Conservation (phyloP, 1,140 invertebrate genomes). For the Saccostrea glomerata region DNA sequence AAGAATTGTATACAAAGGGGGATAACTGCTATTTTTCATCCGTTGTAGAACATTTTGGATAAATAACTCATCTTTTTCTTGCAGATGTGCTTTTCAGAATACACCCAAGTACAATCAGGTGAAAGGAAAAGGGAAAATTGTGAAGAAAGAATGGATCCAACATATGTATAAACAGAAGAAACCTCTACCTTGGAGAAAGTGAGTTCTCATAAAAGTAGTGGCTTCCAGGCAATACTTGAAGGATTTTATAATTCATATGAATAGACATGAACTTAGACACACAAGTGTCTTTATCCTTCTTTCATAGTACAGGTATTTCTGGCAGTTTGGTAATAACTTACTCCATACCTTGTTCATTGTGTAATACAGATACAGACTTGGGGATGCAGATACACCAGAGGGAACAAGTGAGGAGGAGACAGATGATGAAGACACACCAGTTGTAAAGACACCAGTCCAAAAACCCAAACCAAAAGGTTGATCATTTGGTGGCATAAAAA, state of each 20-base stretch:
- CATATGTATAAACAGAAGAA: conserved; percentile 84
- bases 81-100: conserved; percentile 91
- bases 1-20: not conserved
- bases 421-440: conserved; percentile 62
- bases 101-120: conserved; percentile 92
- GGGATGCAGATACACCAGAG: conserved; percentile 70
- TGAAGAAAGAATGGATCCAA: conserved; percentile 88
- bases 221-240: not conserved
- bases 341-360: not conserved
- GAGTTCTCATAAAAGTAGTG: conserved; percentile 52
- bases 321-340: too few species aligned
- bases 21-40: not conserved
- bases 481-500: not conserved
- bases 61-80: conserved; percentile 55
- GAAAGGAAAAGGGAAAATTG: conserved; percentile 84
- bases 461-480: conserved; percentile 23
- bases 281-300: too few species aligned
- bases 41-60: not conserved
- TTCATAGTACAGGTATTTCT: too few species aligned
- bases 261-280: too few species aligned
- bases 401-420: conserved; percentile 65
- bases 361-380: conserved; percentile 68
- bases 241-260: too few species aligned
- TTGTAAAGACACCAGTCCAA: not conserved
- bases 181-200: conserved; percentile 85